Evolutionary conservation across 2,113 vertebrate genomes (phyloP).

Genomic region (Leucoraja erinaceus): DNA sequence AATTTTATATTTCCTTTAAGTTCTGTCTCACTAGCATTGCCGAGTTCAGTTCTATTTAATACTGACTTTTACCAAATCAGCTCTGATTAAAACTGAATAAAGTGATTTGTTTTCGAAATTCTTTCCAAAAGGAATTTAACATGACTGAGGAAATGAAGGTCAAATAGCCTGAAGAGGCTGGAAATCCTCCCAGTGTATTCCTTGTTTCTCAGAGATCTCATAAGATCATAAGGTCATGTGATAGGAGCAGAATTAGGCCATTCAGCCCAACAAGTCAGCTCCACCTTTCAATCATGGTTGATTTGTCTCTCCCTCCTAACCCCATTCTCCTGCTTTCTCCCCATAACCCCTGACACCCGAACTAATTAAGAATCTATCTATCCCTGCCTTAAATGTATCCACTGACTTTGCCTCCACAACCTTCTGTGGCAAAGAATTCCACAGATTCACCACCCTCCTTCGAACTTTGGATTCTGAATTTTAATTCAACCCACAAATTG

Average conservation of each 20-base stretch:
- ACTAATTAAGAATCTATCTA: no score
- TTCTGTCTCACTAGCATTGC: not conserved
- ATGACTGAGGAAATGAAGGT: not conserved
- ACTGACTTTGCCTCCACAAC: no score
- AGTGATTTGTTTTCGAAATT: not conserved
- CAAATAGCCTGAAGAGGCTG: not conserved
- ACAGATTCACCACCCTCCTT: not conserved
- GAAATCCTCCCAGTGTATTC: not conserved
- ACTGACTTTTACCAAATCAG: not conserved
- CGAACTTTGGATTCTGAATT: not conserved
- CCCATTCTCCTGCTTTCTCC: no score
- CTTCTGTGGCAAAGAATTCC: no score
- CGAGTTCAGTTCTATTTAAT: not conserved
- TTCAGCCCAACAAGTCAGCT: no score
- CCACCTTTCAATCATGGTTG: no score
- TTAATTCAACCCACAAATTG: not conserved
- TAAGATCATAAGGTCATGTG: no score
- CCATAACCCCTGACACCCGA: no score
- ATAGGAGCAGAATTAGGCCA: no score
- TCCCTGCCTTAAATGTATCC: no score
- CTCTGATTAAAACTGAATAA: no score
- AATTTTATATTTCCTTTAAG: not conserved
- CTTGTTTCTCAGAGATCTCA: not conserved
- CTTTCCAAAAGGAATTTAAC: not conserved
- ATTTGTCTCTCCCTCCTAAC: no score